Base-by-base conservation (phyloP, 1,140 invertebrate species). In the Acyrthosiphon pisum region DNA sequence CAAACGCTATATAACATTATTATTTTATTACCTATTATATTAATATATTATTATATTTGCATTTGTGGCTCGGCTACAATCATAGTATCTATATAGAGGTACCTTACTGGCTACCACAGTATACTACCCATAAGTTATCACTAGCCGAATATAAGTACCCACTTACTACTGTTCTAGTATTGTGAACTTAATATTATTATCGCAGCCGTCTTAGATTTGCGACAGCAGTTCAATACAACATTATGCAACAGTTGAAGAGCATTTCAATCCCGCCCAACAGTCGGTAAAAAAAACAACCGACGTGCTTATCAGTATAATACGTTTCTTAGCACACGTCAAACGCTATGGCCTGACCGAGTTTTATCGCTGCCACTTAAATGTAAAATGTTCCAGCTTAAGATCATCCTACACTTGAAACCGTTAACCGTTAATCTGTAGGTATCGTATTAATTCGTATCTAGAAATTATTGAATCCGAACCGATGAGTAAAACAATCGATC, bases 311-410 rank as follows among this genome's bases (percentile, higher is more conserved):
- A 1, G 22, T 53, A 26, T 53, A 37, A 89, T n/a, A 35, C n/a
- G 87, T 89, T 89, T 20, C 37, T 88, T 89, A 89, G 87, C 87
- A 89, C 87, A 89, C 48, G 87, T 89, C 87, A 53, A 89, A 88
- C 48, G n/a, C 37, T 76, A 76, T 35, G 48, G 87, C 53, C 48
- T 53, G 48, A 89, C 46, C 48, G 22, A 89, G 87, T 89, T 89
- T 89, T 89, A 89, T 89, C 87, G 41, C 30, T 30, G 2, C 18
- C n/a, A 53, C 87, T 89, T n/a, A 35, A 35, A 1, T n/a, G n/a
- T 68, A 68, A 68, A 68, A n/a, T 50, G 87, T 18, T 88, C 87
- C 87, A 53, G n/a, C 20, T 89, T 88, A 88, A 88, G 35, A 35
- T 48, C 20, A 86, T 46, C 30, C 9, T n/a, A 23, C 48, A 89